phyloP scores from a whole-genome alignment of 2,113 vertebrate species.

The Calyptomena viridis region DNA sequence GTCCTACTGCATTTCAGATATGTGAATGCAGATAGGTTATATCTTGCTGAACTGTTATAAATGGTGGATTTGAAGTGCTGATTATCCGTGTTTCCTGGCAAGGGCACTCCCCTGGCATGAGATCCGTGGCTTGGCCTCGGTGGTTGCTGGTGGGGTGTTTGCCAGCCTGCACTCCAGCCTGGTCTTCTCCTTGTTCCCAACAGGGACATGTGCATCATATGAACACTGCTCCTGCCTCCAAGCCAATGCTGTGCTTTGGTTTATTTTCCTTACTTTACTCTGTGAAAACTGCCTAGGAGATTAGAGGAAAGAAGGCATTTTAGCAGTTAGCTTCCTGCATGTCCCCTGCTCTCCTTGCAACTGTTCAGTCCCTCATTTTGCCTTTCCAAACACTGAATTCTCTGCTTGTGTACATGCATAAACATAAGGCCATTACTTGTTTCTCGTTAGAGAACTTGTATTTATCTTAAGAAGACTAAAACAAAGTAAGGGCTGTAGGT shows the following conservation, averaged over 20 bases:
- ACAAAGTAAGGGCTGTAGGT: neutral
- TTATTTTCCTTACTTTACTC: neutral
- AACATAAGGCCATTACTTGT: neutral
- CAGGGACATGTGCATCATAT: neutral
- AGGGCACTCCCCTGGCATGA: neutral
- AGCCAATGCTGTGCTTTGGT: neutral
- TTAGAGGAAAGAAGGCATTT: neutral
- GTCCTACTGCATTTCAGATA: neutral
- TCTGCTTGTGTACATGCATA: neutral
- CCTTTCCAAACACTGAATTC: neutral
- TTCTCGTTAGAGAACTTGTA: neutral
- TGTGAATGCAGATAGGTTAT: neutral
- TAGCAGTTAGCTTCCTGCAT: neutral
- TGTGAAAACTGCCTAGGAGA: neutral
- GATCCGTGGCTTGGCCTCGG: neutral
- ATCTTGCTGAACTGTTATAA: neutral
- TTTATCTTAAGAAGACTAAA: neutral
- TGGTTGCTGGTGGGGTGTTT: fast-evolving
- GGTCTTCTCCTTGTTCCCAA: neutral
- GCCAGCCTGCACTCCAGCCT: neutral
- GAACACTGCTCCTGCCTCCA: neutral
- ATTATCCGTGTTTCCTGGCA: neutral
- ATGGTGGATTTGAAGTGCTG: neutral
- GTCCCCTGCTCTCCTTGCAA: neutral
- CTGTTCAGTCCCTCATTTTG: neutral